Evolutionary conservation across 2,888 invertebrate species (phyloP).

Genomic region (Timema cristinae): DNA sequence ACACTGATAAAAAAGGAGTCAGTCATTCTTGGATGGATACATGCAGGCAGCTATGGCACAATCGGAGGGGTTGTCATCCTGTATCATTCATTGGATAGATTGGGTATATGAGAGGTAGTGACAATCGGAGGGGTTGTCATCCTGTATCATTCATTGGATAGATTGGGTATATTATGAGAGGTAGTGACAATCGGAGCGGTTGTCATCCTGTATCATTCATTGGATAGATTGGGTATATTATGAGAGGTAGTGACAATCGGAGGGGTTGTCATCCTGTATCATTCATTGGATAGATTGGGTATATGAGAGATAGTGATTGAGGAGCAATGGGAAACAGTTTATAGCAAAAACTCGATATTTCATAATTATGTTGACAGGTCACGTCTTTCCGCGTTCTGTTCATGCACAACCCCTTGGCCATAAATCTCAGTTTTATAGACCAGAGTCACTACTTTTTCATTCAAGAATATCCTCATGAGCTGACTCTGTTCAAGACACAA

Average conservation of each 20-base stretch:
- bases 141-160: neutral
- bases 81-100: neutral
- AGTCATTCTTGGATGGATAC: neutral
- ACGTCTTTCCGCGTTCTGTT: neutral
- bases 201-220: neutral
- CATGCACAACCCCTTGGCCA: neutral
- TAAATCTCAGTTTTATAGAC: too few relatives aligned
- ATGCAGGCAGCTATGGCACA: neutral
- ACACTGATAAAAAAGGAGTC: neutral
- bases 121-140: neutral
- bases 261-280: neutral
- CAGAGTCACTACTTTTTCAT: too few relatives aligned
- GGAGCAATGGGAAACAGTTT: neutral
- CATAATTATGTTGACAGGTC: neutral
- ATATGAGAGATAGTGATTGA: neutral
- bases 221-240: neutral
- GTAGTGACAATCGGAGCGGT: neutral
- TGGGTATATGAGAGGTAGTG: conserved; percentile 5
- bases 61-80: neutral
- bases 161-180: neutral
- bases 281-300: neutral
- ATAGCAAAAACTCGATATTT: neutral
- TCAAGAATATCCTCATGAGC: too few relatives aligned
- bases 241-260: neutral
- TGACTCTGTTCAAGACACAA: too few relatives aligned